phyloP scores from a whole-genome alignment of 1,140 invertebrate species.

The Latrodectus geometricus region DNA sequence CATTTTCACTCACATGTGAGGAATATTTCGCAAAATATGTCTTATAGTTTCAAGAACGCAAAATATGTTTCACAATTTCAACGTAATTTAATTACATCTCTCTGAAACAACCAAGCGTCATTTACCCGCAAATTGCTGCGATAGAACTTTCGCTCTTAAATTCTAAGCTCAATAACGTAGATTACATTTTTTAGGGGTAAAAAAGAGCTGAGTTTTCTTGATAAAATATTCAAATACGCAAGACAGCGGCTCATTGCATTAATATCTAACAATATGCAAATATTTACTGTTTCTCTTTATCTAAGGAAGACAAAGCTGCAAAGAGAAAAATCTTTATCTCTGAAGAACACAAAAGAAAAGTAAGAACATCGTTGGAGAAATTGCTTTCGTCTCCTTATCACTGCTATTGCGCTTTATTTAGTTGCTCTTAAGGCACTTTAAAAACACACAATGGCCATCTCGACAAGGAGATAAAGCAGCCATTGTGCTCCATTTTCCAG shows the following conservation, averaged over 20 bases:
- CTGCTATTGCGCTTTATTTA: not conserved
- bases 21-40: too few relatives aligned
- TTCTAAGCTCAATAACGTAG: too few relatives aligned
- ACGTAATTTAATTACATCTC: too few relatives aligned
- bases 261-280: constrained; percentile 1
- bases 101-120: too few relatives aligned
- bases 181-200: too few relatives aligned
- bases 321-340: constrained; percentile 18
- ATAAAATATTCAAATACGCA: too few relatives aligned
- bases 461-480: constrained; percentile 7
- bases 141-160: too few relatives aligned
- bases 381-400: not conserved
- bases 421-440: constrained; percentile 1
- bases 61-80: too few relatives aligned
- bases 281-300: constrained; percentile 12
- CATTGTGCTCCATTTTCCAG: constrained; percentile 25
- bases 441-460: constrained; percentile 21
- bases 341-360: not conserved
- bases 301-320: not conserved
- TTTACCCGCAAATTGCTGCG: too few relatives aligned
- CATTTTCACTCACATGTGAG: too few relatives aligned
- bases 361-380: constrained; percentile 2
- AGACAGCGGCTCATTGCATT: not conserved
- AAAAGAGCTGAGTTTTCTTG: too few relatives aligned
- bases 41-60: too few relatives aligned